phyloP scores from a whole-genome alignment of 64 coral and sea anemone genomes.

The Pocillopora damicornis region DNA sequence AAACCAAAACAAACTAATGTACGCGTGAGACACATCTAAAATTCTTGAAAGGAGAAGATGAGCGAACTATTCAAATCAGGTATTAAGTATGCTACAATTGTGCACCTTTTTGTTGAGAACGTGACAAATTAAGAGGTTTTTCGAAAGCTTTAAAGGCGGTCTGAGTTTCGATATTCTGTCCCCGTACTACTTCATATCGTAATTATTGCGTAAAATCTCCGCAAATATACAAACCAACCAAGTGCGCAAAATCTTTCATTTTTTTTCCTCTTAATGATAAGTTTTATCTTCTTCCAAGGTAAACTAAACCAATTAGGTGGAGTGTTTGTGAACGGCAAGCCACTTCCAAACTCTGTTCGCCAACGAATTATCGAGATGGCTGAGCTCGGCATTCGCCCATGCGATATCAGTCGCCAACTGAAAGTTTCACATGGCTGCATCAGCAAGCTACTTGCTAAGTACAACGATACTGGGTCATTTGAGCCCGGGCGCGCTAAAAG shows the following conservation, averaged over 20 bases:
- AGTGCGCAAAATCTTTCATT: neutral
- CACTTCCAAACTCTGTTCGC: slow-evolving; percentile 77
- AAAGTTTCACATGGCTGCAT: slow-evolving; percentile 88
- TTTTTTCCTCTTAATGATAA: neutral
- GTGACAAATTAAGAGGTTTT: no score
- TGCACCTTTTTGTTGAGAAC: no score
- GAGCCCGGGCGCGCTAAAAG: slow-evolving; percentile 49
- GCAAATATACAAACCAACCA: neutral
- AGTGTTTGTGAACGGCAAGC: slow-evolving; percentile 88
- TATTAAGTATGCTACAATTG: neutral
- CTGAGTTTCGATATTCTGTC: no score
- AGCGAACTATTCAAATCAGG: slow-evolving; percentile 12
- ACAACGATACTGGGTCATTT: slow-evolving; percentile 83
- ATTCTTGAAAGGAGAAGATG: slow-evolving; percentile 1
- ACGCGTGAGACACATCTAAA: neutral
- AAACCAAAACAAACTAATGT: slow-evolving; percentile 20
- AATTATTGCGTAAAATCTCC: no score
- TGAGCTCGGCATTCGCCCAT: slow-evolving; percentile 64
- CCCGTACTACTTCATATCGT: no score
- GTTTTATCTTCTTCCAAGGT: slow-evolving; percentile 1
- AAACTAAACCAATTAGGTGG: slow-evolving; percentile 85
- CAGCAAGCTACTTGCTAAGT: slow-evolving; percentile 80
- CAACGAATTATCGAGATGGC: slow-evolving; percentile 83
- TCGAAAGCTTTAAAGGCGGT: no score
- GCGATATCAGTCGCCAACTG: slow-evolving; percentile 79